A percentile compares a stretch with the other conserved stretches of the same genome.
These are phyloP conservation scores for Dryobota labecula DNA, from an alignment of 2,888 invertebrate species.

Conservation along the genomic window DNA sequence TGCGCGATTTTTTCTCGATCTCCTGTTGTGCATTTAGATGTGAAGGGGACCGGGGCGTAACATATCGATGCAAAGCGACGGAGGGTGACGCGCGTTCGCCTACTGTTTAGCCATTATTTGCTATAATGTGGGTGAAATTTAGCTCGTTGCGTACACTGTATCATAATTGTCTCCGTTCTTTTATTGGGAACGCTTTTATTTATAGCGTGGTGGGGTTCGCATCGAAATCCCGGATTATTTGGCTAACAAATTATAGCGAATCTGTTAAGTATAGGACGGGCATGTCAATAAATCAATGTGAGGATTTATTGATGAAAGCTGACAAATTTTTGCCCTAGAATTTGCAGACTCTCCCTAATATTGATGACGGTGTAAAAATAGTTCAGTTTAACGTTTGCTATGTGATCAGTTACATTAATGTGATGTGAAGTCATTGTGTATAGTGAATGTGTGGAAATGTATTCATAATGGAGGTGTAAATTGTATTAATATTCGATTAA, in stretches of 20 bases:
- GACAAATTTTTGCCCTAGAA: conserved; percentile 78
- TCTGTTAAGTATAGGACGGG: conserved; percentile 87
- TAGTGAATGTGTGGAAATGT: conserved; percentile 10
- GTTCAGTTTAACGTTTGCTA: conserved; percentile 31
- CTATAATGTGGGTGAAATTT: conserved; percentile 90
- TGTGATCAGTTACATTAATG: conserved; percentile 40
- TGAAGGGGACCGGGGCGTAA: conserved; percentile 87
- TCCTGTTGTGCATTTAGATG: conserved; percentile 89
- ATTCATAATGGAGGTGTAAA: background rate
- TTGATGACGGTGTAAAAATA: conserved; percentile 69
- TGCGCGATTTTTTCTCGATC: conserved; percentile 81
- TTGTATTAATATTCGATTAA: background rate
- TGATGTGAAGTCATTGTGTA: conserved; percentile 47
- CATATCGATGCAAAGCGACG: conserved; percentile 83
- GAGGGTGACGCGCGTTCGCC: conserved; percentile 84
- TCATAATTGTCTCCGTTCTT: conserved; percentile 87
- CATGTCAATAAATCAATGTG: conserved; percentile 88
- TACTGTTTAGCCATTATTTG: conserved; percentile 89
- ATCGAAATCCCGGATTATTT: conserved; percentile 89
- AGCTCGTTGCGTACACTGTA: conserved; percentile 84
- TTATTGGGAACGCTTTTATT: conserved; percentile 81
- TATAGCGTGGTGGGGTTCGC: conserved; percentile 76
- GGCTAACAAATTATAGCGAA: conserved; percentile 90
- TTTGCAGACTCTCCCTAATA: conserved; percentile 71
- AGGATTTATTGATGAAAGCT: conserved; percentile 86